Conservation (phyloP, 92 coral and sea anemone species). For the Diadumene lineata region DNA sequence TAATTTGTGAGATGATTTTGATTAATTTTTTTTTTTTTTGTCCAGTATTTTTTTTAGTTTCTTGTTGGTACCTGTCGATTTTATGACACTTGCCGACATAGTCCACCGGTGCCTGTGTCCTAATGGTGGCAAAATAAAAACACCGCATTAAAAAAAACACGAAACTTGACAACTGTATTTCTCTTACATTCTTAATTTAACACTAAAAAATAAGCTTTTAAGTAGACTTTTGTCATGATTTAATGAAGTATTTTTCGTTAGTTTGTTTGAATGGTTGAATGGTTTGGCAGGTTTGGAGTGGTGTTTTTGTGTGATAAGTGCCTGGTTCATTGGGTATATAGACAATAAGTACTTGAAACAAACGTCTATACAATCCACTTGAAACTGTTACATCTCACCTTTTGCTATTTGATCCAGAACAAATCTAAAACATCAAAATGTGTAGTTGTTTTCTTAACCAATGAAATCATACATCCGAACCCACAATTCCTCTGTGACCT, state of each 20-base stretch:
- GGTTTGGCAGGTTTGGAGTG: not conserved
- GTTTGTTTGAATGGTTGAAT: not conserved
- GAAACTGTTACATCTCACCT: not conserved
- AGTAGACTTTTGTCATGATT: not conserved
- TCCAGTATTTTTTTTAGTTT: slow-evolving; percentile 10
- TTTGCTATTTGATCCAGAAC: not conserved
- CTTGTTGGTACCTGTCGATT: slow-evolving; percentile 18
- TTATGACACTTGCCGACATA: slow-evolving; percentile 5
- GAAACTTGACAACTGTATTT: too few relatives aligned
- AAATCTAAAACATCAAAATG: not conserved
- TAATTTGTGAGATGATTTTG: not conserved
- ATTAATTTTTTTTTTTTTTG: slow-evolving; percentile 19
- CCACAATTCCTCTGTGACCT: too few relatives aligned
- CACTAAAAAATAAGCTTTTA: not conserved
- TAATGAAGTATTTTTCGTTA: too few relatives aligned
- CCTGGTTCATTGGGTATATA: not conserved
- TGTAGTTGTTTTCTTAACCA: not conserved
- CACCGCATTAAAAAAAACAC: not conserved
- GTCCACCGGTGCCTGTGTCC: slow-evolving; percentile 12
- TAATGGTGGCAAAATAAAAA: slow-evolving; percentile 8
- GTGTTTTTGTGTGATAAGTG: not conserved
- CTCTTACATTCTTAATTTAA: not conserved
- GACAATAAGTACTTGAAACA: not conserved
- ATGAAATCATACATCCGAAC: not conserved
- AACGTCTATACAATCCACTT: not conserved